Evolutionary conservation across 2,888 invertebrate species (phyloP).

Genomic region (Rugalucina vietnamica): DNA sequence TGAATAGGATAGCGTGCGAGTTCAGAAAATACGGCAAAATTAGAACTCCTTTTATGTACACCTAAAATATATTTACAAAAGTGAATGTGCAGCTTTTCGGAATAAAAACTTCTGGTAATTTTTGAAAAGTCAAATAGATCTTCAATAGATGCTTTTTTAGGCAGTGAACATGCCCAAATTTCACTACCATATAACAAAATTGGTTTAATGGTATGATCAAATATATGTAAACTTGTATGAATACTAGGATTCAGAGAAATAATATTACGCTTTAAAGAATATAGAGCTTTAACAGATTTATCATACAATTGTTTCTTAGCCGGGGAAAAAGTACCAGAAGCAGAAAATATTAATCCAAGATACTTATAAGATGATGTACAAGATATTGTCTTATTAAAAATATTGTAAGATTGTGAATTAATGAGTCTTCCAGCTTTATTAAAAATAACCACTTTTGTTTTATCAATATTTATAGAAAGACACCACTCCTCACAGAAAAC

Average conservation of each 20-base stretch:
- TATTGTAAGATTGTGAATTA: neutral
- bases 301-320: constrained; percentile 1
- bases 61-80: neutral
- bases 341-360: neutral
- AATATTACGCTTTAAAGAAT: neutral
- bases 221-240: neutral
- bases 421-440: neutral
- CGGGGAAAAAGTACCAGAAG: neutral
- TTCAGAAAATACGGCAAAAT: neutral
- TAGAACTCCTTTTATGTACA: constrained; percentile 5
- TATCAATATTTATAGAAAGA: neutral
- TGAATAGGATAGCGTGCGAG: neutral
- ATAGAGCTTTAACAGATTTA: neutral
- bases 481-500: constrained; percentile 4
- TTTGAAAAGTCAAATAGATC: constrained; percentile 1
- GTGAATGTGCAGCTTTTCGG: neutral
- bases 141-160: neutral
- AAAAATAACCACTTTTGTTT: neutral
- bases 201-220: neutral
- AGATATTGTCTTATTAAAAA: neutral
- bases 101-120: neutral
- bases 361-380: neutral
- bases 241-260: neutral
- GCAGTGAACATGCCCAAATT: neutral
- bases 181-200: neutral